Percentiles rank a stretch among this genome's conserved stretches.
Conservation (phyloP, 2,797 vertebrate species). For the Coracias cyanogaster region DNA sequence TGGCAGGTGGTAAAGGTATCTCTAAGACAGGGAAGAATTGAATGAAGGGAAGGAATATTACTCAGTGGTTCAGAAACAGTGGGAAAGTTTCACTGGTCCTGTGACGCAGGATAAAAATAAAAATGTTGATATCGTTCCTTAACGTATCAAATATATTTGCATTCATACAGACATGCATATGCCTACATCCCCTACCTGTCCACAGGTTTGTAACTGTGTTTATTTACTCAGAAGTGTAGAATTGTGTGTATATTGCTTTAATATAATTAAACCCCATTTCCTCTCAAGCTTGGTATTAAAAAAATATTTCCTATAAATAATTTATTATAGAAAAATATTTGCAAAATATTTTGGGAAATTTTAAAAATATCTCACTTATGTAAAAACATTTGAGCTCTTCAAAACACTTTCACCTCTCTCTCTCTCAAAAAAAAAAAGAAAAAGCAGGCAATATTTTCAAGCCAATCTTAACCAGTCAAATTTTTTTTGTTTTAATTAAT, state of each 20-base stretch:
- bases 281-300: not conserved
- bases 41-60: not conserved
- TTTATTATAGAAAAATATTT: not conserved
- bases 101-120: not conserved
- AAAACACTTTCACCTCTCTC: not conserved
- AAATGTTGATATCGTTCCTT: not conserved
- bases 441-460: not conserved
- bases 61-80: not conserved
- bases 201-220: not conserved
- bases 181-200: fast-evolving
- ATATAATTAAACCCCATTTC: not conserved
- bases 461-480: not conserved
- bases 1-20: not conserved
- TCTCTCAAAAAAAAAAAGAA: no score
- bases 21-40: not conserved
- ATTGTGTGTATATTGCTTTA: not conserved
- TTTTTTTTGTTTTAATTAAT: not conserved
- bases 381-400: not conserved
- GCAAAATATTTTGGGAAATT: not conserved
- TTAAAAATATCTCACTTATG: not conserved
- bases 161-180: fast-evolving
- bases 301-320: not conserved
- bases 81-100: not conserved
- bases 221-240: not conserved
- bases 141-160: not conserved